phyloP scores from a whole-genome alignment of 2,113 vertebrate genomes.

The Sapajus apella region DNA sequence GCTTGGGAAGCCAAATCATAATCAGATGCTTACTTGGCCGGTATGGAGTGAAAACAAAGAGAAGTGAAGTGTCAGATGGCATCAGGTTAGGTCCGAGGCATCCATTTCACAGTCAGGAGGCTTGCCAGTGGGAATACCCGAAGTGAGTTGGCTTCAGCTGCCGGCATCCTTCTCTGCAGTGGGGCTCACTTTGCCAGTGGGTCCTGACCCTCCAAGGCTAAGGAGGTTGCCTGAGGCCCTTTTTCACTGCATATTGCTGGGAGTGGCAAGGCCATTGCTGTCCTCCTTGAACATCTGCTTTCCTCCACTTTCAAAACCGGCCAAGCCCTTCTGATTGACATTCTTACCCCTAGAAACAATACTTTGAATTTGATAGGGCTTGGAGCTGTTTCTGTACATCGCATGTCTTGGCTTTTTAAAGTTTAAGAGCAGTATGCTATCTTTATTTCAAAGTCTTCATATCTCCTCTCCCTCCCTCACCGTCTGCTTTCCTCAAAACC shows the following conservation, averaged over 20 bases:
- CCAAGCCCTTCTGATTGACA: neutral
- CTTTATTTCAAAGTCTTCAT: neutral
- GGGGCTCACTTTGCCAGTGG: neutral
- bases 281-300: neutral
- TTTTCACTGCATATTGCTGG: rapidly evolving
- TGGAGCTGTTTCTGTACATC: constrained; percentile 1
- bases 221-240: neutral
- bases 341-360: neutral
- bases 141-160: neutral
- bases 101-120: neutral
- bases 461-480: rapidly evolving
- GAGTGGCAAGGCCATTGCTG: neutral
- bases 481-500: neutral
- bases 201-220: neutral
- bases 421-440: neutral
- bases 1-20: neutral
- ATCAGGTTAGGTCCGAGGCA: neutral
- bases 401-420: neutral
- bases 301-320: neutral
- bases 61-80: neutral
- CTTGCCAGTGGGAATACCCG: neutral
- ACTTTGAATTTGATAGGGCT: neutral
- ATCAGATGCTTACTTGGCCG: neutral
- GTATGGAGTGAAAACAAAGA: constrained; percentile 5
- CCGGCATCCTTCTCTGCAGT: neutral